A percentile compares a stretch with the other conserved stretches of the same genome.
These are phyloP conservation scores for Calcarius lapponicus DNA, from an alignment of 2,797 vertebrate species.

Conservation along the genomic window DNA sequence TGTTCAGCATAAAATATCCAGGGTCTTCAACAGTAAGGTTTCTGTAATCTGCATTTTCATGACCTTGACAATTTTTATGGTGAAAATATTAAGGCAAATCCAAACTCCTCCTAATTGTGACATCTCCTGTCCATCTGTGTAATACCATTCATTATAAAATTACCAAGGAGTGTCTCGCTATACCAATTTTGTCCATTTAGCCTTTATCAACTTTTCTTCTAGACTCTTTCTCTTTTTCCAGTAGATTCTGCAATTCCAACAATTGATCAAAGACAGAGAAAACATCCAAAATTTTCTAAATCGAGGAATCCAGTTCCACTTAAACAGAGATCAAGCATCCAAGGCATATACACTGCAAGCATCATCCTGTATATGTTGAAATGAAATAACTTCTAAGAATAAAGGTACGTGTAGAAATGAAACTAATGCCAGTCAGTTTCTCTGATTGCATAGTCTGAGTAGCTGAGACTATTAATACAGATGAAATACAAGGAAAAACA, in stretches of 20 bases:
- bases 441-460: not conserved
- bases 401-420: not conserved
- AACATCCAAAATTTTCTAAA: not conserved
- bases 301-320: not conserved
- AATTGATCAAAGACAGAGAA: not conserved
- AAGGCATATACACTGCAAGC: not conserved
- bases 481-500: not conserved
- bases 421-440: not conserved
- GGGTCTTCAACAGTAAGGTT: not conserved
- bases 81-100: not conserved
- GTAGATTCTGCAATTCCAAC: not conserved
- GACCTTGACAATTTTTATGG: not conserved
- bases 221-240: not conserved
- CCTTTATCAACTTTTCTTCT: not conserved
- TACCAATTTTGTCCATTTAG: not conserved
- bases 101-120: not conserved
- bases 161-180: not conserved
- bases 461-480: not conserved
- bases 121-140: not conserved
- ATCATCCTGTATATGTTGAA: not conserved
- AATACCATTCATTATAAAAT: not conserved
- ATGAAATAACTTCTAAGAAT: not conserved
- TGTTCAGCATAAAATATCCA: not conserved
- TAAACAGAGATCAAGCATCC: not conserved
- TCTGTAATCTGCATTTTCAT: not conserved